Evolutionary conservation across 2,113 vertebrate species (phyloP).

Genomic region (Heterotis niloticus): DNA sequence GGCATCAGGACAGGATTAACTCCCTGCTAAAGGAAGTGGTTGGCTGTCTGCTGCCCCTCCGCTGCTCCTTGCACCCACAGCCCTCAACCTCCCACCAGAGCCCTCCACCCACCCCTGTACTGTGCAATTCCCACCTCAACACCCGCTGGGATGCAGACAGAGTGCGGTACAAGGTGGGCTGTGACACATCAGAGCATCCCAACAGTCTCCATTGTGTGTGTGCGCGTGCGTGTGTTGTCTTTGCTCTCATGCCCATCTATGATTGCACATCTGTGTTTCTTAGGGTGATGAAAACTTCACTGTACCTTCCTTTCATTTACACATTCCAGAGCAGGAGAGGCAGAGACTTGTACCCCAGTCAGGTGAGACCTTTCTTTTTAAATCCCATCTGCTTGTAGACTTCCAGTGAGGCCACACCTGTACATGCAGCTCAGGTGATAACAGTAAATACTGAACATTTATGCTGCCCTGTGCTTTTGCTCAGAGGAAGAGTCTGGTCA

Average conservation of each 20-base stretch:
- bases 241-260: not conserved
- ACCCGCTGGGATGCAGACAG: slow-evolving; percentile 17
- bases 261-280: not conserved
- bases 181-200: too few species aligned
- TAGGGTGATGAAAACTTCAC: slow-evolving; percentile 5
- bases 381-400: too few species aligned
- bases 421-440: too few species aligned
- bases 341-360: too few species aligned
- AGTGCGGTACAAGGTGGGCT: slow-evolving; percentile 18
- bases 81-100: slow-evolving; percentile 6
- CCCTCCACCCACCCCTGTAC: not conserved
- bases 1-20: not conserved
- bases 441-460: too few species aligned
- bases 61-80: not conserved
- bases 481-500: too few species aligned
- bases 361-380: too few species aligned
- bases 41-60: not conserved
- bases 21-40: not conserved
- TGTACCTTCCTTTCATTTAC: not conserved
- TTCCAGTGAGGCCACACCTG: too few species aligned
- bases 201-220: too few species aligned
- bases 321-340: not conserved
- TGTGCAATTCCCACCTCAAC: not conserved
- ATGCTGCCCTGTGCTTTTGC: too few species aligned
- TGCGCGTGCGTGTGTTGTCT: not conserved